Conservation (phyloP, 2,888 invertebrate genomes). For the Ernsta delagoae region DNA sequence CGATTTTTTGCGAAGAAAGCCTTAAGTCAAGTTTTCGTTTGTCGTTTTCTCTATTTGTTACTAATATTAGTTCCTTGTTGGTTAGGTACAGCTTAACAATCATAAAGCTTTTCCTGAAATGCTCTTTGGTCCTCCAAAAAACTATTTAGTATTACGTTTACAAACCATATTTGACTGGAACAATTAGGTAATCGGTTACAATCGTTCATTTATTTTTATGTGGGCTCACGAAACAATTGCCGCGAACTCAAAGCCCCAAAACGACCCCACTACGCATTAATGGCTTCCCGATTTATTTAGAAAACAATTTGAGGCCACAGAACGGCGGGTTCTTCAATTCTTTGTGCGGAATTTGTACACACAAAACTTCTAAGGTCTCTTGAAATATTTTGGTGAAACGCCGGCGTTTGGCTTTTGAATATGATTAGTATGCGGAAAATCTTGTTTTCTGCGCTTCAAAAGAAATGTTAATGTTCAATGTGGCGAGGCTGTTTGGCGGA, state of each 20-base stretch:
- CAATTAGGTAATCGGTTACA: not conserved
- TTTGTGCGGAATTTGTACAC: conserved; percentile 2
- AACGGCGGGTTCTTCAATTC: not conserved
- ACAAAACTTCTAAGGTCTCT: conserved; percentile 10
- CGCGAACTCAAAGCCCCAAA: not conserved
- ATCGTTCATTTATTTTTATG: conserved; percentile 12
- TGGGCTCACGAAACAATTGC: not conserved
- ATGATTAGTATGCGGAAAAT: conserved; percentile 30
- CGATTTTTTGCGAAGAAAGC: no score
- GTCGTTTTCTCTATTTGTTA: no score
- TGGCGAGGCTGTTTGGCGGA: conserved; percentile 8
- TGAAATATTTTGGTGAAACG: not conserved
- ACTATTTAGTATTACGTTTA: not conserved
- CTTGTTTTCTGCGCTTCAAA: conserved; percentile 19
- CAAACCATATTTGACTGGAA: not conserved
- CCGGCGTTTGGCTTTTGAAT: conserved; percentile 8
- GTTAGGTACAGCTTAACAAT: no score
- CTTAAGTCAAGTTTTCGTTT: no score
- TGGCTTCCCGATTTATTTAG: conserved; percentile 16
- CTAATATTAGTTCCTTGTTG: no score
- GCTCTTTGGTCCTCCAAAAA: not conserved
- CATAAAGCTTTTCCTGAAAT: no score
- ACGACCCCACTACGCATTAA: conserved; percentile 9
- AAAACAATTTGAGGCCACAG: conserved; percentile 12
- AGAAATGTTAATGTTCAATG: conserved; percentile 10